Conservation (phyloP, 1,140 invertebrate species). For the Drosophila malerkotliana region DNA sequence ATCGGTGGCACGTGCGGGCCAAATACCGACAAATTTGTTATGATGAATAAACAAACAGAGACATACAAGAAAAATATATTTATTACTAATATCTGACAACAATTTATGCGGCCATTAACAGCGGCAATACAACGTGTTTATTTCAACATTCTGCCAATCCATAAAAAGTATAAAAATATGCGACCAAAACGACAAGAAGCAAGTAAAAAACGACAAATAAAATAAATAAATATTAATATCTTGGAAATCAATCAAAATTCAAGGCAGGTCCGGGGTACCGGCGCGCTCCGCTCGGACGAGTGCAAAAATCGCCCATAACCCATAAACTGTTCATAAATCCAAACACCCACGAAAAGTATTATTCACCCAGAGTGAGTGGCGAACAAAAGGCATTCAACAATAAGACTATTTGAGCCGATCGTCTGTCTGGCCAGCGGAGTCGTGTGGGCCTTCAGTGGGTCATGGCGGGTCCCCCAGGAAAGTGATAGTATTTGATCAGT, state of each 20-base stretch:
- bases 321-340: constrained; percentile 74
- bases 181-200: constrained; percentile 14
- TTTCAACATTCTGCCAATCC: constrained; percentile 71
- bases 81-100: constrained; percentile 75
- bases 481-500: constrained; percentile 46
- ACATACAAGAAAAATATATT: constrained; percentile 18
- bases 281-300: constrained; percentile 34
- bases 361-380: constrained; percentile 24
- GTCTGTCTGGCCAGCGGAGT: constrained; percentile 31
- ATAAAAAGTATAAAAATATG: constrained; percentile 35
- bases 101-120: constrained; percentile 82
- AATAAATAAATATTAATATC: constrained; percentile 75
- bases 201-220: constrained; percentile 23
- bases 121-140: constrained; percentile 78
- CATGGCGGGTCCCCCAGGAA: constrained; percentile 41
- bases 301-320: constrained; percentile 62
- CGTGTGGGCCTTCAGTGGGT: constrained; percentile 54
- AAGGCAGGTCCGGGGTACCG: constrained; percentile 54
- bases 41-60: constrained; percentile 74
- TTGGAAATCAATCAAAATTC: constrained; percentile 78
- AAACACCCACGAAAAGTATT: constrained; percentile 70
- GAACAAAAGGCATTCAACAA: constrained; percentile 34
- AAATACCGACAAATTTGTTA: constrained; percentile 51
- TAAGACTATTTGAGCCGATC: constrained; percentile 36
- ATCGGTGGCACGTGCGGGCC: constrained; percentile 65